Evolutionary conservation across 2,113 vertebrate genomes (phyloP).

Genomic region (Heterochromis multidens): DNA sequence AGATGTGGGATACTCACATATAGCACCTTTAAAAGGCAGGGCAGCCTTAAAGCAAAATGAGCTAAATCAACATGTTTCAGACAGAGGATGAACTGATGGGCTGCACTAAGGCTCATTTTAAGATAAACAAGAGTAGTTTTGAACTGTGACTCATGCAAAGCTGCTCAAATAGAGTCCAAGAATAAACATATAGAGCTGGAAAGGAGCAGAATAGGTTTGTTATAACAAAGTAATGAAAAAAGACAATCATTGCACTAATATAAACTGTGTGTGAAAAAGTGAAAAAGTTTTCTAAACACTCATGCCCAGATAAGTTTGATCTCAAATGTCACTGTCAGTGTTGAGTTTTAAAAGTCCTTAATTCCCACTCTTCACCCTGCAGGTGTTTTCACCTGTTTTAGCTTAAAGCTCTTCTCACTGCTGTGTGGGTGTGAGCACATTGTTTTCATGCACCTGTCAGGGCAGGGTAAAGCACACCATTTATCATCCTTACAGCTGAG

Average conservation of each 20-base stretch:
- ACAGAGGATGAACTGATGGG: too few relatives aligned
- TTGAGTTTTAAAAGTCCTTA: background rate
- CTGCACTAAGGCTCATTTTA: too few relatives aligned
- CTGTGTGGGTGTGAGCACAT: background rate
- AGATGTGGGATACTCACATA: too few relatives aligned
- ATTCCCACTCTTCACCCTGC: background rate
- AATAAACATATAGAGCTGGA: background rate
- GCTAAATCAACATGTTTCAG: too few relatives aligned
- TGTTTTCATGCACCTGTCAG: background rate
- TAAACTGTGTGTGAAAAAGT: background rate
- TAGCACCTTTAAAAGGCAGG: background rate
- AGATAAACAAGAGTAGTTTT: too few relatives aligned
- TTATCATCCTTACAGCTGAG: background rate
- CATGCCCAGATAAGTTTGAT: too few relatives aligned
- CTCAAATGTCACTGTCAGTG: background rate
- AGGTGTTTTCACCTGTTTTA: too few relatives aligned
- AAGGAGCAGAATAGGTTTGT: background rate
- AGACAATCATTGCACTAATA: too few relatives aligned
- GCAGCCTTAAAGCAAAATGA: background rate
- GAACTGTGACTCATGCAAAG: too few relatives aligned
- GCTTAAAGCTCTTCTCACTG: background rate
- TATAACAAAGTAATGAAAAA: background rate
- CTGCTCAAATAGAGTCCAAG: too few relatives aligned
- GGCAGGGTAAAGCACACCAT: background rate
- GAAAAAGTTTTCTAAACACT: background rate